phyloP scores from a whole-genome alignment of 2,797 vertebrate genomes.

The Cheirogaleus major region DNA sequence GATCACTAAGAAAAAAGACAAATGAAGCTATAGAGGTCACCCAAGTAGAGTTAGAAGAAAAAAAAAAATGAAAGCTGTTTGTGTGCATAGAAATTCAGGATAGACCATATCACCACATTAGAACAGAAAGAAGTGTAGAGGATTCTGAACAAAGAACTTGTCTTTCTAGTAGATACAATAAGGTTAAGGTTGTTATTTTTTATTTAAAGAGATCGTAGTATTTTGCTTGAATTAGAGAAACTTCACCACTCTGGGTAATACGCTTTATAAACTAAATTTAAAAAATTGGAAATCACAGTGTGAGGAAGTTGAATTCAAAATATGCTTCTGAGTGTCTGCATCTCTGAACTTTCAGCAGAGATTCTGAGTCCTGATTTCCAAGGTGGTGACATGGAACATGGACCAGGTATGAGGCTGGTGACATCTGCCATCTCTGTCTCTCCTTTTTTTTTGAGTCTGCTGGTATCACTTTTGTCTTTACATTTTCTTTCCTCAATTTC shows the following conservation, averaged over 20 bases:
- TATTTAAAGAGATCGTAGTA: not conserved
- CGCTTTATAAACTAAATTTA: not conserved
- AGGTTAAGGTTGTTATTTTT: not conserved
- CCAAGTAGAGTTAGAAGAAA: slow-evolving; percentile 61
- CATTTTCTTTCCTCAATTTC: slow-evolving; percentile 6
- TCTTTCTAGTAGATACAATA: not conserved
- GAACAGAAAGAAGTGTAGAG: not conserved
- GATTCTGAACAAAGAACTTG: not conserved
- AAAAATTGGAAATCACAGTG: not conserved
- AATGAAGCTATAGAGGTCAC: slow-evolving; percentile 71
- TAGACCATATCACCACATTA: not conserved
- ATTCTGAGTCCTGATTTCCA: not conserved
- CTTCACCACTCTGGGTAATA: not conserved
- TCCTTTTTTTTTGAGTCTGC: not conserved
- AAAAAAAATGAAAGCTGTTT: not conserved
- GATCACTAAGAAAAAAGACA: slow-evolving; percentile 59
- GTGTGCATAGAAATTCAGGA: not conserved
- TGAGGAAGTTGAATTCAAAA: not conserved
- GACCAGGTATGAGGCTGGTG: not conserved
- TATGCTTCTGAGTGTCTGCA: not conserved
- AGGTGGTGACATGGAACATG: not conserved
- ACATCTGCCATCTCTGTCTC: not conserved
- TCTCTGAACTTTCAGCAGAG: not conserved
- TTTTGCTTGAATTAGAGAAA: not conserved
- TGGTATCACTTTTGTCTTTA: slow-evolving; percentile 4